Conservation (phyloP, 2,113 vertebrate species). For the Platichthys stellatus region DNA sequence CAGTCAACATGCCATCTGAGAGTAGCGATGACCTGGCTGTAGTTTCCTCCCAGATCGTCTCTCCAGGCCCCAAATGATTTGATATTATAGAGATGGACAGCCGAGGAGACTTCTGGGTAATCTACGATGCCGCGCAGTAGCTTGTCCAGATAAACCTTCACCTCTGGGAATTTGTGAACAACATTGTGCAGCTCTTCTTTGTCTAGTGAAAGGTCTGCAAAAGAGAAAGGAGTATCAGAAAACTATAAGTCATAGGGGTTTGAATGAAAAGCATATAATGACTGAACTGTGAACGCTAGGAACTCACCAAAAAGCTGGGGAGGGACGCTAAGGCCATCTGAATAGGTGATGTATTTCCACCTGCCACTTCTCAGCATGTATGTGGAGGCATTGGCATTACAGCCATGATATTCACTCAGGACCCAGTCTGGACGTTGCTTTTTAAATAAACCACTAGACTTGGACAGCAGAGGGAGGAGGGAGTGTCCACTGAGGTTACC, state of each 20-base stretch:
- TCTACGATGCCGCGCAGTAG: slow-evolving; percentile 85
- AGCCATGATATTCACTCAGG: slow-evolving; percentile 95
- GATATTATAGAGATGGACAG: slow-evolving; percentile 90
- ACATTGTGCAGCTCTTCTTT: slow-evolving; percentile 90
- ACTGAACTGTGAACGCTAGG: neutral
- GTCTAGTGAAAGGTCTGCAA: slow-evolving; percentile 88
- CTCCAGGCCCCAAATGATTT: slow-evolving; percentile 88
- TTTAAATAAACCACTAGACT: neutral
- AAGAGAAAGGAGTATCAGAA: slow-evolving; percentile 2
- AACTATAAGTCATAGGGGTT: neutral
- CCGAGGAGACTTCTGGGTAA: slow-evolving; percentile 88
- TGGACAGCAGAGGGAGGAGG: slow-evolving; percentile 81
- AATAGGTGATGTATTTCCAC: slow-evolving; percentile 94
- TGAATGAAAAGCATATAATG: neutral
- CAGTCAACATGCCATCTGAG: slow-evolving; percentile 96
- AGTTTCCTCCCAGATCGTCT: slow-evolving; percentile 85
- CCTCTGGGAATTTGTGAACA: slow-evolving; percentile 81
- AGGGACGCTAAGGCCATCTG: slow-evolving; percentile 85
- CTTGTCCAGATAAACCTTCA: slow-evolving; percentile 83
- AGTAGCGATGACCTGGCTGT: slow-evolving; percentile 87
- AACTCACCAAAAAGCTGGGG: slow-evolving; percentile 92
- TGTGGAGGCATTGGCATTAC: slow-evolving; percentile 91
- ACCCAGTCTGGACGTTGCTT: slow-evolving; percentile 84
- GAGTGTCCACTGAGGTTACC: slow-evolving; percentile 89
- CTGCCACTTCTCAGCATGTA: slow-evolving; percentile 90